Evolutionary conservation across 2,797 vertebrate genomes (phyloP).

Genomic region (Leucoraja ocellata): DNA sequence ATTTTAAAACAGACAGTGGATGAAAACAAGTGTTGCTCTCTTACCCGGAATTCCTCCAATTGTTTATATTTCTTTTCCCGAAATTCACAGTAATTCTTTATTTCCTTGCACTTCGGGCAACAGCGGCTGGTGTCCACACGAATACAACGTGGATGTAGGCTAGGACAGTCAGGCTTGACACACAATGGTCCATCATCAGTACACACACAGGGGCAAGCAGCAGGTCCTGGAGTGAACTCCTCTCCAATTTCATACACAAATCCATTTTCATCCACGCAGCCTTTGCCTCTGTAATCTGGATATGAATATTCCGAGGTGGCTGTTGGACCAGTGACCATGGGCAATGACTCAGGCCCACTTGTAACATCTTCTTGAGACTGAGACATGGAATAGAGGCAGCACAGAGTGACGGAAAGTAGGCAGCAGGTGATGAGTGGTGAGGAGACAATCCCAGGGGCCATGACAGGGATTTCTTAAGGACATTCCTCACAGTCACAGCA

Average conservation of each 20-base stretch:
- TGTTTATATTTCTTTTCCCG: constrained; percentile 86
- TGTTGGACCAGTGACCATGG: constrained; percentile 65
- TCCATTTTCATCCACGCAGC: constrained; percentile 95
- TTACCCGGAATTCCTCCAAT: constrained; percentile 95
- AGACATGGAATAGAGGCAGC: background rate
- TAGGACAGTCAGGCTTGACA: constrained; percentile 86
- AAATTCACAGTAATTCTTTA: constrained; percentile 92
- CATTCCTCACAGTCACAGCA: constrained; percentile 35
- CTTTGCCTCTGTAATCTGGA: constrained; percentile 93
- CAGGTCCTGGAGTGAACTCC: constrained; percentile 88
- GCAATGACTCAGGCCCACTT: background rate
- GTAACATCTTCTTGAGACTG: constrained; percentile 23
- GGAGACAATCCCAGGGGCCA: constrained; percentile 33
- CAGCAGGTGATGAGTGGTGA: constrained; percentile 22
- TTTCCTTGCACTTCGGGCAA: constrained; percentile 93
- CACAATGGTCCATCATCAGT: constrained; percentile 96
- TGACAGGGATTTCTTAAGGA: constrained; percentile 21
- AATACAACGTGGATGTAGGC: constrained; percentile 87
- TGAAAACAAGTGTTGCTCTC: constrained; percentile 42
- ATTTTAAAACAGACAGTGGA: background rate
- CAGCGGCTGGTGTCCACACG: constrained; percentile 94
- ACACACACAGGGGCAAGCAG: constrained; percentile 91
- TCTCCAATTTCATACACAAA: constrained; percentile 94
- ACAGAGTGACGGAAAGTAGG: background rate
- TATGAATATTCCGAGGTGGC: constrained; percentile 85